Evolutionary conservation across 2,888 invertebrate genomes (phyloP).

Genomic region (Apotomis betuletana): DNA sequence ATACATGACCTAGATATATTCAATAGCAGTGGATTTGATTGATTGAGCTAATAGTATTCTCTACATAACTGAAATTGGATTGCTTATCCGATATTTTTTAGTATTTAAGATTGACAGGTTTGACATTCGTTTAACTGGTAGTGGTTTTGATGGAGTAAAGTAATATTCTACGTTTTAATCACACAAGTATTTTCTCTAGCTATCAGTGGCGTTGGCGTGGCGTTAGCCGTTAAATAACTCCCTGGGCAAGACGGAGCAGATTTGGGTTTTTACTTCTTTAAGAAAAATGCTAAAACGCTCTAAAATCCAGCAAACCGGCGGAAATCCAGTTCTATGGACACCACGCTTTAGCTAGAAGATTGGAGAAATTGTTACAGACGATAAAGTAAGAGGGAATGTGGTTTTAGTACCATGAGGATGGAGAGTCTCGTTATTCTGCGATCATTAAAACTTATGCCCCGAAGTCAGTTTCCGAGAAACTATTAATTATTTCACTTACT

Average conservation of each 20-base stretch:
- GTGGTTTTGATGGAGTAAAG: background rate
- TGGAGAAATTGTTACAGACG: background rate
- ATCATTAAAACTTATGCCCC: background rate
- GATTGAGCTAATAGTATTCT: background rate
- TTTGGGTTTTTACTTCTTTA: no score
- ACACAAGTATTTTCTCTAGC: no score
- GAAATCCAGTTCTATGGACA: no score
- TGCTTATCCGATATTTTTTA: background rate
- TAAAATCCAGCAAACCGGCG: no score
- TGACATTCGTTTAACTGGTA: background rate
- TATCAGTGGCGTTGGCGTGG: no score
- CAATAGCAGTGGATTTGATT: background rate
- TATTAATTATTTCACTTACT: background rate
- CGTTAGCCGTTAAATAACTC: no score
- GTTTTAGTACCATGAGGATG: background rate
- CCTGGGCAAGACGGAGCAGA: no score
- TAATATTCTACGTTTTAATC: no score
- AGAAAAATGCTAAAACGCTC: no score
- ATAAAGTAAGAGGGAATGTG: background rate
- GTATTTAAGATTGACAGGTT: background rate
- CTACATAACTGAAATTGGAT: background rate
- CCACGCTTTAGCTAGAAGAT: background rate
- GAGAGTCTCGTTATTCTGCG: background rate
- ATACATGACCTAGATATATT: constrained; percentile 35
- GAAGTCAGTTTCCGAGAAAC: background rate